Conservation (phyloP, 2,797 vertebrate species). For the Pempheris klunzingeri region DNA sequence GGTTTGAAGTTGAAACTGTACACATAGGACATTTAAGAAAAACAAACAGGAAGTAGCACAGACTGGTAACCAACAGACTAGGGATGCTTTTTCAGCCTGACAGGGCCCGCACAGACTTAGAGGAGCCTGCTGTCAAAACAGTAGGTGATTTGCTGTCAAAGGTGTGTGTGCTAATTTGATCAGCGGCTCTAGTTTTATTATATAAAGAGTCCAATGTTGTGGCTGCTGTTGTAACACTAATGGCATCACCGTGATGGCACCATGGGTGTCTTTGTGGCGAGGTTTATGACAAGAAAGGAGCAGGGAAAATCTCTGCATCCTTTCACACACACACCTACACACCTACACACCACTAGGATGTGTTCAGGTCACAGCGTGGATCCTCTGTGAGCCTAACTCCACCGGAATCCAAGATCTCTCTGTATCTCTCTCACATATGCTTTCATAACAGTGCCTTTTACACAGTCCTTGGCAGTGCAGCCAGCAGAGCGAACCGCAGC, state of each 20-base stretch:
- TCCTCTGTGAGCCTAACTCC: conserved; percentile 28
- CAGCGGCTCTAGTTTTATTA: conserved; percentile 30
- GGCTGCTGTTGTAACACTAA: conserved; percentile 15
- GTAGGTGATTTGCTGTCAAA: conserved; percentile 47
- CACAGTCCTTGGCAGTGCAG: conserved; percentile 14
- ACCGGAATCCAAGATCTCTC: conserved; percentile 35
- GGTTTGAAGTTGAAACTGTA: conserved; percentile 26
- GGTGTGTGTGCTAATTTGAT: conserved; percentile 48
- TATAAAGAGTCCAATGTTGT: conserved; percentile 7
- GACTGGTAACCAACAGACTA: conserved; percentile 8
- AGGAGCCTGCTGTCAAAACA: conserved; percentile 53
- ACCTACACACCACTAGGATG: conserved; percentile 10
- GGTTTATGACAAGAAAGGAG: conserved; percentile 8
- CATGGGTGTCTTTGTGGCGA: neutral
- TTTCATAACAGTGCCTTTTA: conserved; percentile 30
- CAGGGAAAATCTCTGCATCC: conserved; percentile 4
- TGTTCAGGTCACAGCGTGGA: conserved; percentile 45
- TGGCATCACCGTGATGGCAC: conserved; percentile 13
- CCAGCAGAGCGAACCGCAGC: neutral
- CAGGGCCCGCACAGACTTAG: conserved; percentile 23
- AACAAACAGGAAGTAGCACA: conserved; percentile 20
- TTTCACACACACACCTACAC: neutral
- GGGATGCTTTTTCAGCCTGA: conserved; percentile 30
- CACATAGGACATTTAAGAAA: conserved; percentile 8
- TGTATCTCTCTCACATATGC: conserved; percentile 6